Evolutionary conservation across 2,888 invertebrate genomes (phyloP).

Genomic region (Eupithecia subfuscata): DNA sequence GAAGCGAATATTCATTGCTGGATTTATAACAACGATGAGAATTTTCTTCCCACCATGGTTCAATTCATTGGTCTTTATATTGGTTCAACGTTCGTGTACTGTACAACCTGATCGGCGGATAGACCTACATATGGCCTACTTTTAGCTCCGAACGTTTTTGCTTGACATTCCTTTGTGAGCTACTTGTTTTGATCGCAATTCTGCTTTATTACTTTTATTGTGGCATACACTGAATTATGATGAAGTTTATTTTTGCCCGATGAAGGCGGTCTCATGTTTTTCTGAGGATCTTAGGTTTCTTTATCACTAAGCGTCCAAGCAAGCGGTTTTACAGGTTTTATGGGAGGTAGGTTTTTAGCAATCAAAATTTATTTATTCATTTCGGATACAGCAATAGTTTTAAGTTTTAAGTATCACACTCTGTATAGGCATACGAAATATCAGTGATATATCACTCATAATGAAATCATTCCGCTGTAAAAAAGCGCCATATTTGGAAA

Average conservation of each 20-base stretch:
- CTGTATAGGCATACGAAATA: neutral
- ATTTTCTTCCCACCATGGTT: neutral
- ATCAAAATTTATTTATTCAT: neutral
- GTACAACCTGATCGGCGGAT: slow-evolving; percentile 42
- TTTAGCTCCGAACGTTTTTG: slow-evolving; percentile 39
- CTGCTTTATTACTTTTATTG: slow-evolving; percentile 39
- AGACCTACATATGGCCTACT: slow-evolving; percentile 43
- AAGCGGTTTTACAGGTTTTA: neutral
- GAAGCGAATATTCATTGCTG: slow-evolving; percentile 33
- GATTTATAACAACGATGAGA: slow-evolving; percentile 21
- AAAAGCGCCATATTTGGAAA: slow-evolving; percentile 6
- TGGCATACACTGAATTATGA: slow-evolving; percentile 22
- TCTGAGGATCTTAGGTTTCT: neutral
- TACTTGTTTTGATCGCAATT: slow-evolving; percentile 38
- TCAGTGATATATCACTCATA: neutral
- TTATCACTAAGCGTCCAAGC: neutral
- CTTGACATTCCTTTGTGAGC: slow-evolving; percentile 37
- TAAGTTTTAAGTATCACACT: neutral
- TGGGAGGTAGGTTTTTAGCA: neutral
- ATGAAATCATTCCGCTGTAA: neutral
- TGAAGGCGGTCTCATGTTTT: neutral
- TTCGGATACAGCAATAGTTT: neutral
- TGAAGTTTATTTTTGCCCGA: slow-evolving; percentile 2
- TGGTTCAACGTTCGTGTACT: neutral
- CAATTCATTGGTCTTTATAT: neutral